phyloP scores from a whole-genome alignment of 2,888 invertebrate genomes.

The Pterostichus madidus region DNA sequence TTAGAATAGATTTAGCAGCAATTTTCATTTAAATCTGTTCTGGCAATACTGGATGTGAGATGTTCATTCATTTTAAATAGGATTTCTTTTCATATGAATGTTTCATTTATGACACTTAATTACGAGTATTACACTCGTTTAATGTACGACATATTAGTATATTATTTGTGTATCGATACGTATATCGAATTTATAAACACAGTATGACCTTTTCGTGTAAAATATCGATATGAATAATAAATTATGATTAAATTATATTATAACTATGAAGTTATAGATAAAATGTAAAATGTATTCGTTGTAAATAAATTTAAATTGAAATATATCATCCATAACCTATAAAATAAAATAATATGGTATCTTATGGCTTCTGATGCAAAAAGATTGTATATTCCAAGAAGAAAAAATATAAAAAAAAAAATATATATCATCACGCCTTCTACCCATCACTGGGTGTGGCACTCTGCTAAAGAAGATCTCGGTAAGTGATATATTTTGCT shows the following conservation, averaged over 20 bases:
- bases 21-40: not conserved
- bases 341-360: too few relatives aligned
- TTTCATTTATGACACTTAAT: not conserved
- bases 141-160: not conserved
- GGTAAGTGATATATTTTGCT: too few relatives aligned
- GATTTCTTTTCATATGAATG: too few relatives aligned
- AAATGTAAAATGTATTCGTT: not conserved
- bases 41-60: not conserved
- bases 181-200: not conserved
- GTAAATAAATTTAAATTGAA: too few relatives aligned
- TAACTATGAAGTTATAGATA: not conserved
- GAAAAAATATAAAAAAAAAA: too few relatives aligned
- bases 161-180: too few relatives aligned
- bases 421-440: too few relatives aligned
- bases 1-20: conserved; percentile 18
- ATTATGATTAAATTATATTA: conserved; percentile 11
- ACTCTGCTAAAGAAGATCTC: too few relatives aligned
- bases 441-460: too few relatives aligned
- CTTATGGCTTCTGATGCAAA: too few relatives aligned
- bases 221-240: conserved; percentile 11
- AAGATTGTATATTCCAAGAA: too few relatives aligned
- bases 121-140: not conserved
- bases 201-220: not conserved
- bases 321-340: too few relatives aligned
- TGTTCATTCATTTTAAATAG: conserved; percentile 3